Evolutionary conservation across 2,113 vertebrate species (phyloP).

Genomic region (Colius striatus): DNA sequence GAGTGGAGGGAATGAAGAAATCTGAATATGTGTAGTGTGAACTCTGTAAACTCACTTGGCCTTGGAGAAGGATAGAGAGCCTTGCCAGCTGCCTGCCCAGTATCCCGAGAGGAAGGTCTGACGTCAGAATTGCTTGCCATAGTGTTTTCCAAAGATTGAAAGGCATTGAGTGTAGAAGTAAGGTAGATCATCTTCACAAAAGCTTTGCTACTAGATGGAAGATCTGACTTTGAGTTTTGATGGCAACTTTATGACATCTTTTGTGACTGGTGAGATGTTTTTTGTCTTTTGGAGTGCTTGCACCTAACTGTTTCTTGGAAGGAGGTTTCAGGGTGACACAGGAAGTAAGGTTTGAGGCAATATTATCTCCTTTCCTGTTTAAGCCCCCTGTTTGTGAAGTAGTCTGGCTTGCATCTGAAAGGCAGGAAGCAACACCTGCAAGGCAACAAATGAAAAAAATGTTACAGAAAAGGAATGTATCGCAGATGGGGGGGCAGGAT

Average conservation of each 20-base stretch:
- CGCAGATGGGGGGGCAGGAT: background rate
- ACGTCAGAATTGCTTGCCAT: background rate
- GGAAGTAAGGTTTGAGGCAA: background rate
- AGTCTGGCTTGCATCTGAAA: constrained; percentile 35
- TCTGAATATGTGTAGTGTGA: accelerated
- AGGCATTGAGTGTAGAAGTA: constrained; percentile 7
- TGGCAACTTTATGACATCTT: background rate
- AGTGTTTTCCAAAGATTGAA: background rate
- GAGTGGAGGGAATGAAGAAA: background rate
- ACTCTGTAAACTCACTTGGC: background rate
- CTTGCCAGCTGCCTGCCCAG: background rate
- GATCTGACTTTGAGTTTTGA: background rate
- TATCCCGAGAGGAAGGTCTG: background rate
- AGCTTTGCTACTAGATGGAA: background rate
- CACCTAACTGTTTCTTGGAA: background rate
- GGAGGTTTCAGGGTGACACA: background rate
- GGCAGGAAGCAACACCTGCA: constrained; percentile 60
- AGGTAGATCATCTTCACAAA: constrained; percentile 29
- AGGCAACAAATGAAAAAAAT: constrained; percentile 27
- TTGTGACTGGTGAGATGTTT: background rate
- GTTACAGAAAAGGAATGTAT: background rate
- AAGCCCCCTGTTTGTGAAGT: constrained; percentile 15
- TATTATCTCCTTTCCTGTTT: constrained; percentile 44
- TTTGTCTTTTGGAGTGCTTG: background rate
- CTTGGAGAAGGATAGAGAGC: background rate